Evolutionary conservation across 2,888 invertebrate species (phyloP).

Genomic region (Nyleta sp.): DNA sequence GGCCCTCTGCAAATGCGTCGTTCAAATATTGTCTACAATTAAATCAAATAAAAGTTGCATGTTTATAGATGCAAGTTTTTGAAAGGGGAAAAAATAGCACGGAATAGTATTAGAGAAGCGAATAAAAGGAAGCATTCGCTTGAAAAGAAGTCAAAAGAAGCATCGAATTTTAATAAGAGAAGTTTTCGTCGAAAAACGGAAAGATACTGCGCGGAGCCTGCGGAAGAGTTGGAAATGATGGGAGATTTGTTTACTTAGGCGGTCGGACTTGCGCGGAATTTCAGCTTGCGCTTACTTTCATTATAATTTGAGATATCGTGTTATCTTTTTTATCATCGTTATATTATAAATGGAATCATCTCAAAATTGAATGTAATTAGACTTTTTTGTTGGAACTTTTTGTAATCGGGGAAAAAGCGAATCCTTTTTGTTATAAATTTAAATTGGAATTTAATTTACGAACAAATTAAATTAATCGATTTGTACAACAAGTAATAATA

Average conservation of each 20-base stretch:
- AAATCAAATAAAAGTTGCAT: not conserved
- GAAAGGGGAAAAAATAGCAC: not conserved
- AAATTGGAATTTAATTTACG: no score
- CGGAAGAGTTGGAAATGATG: slow-evolving; percentile 16
- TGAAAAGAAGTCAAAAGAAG: slow-evolving; percentile 14
- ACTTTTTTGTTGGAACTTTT: no score
- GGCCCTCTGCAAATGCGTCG: not conserved
- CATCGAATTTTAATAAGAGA: slow-evolving; percentile 34
- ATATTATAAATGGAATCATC: no score
- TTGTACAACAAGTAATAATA: no score
- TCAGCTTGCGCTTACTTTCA: slow-evolving; percentile 19
- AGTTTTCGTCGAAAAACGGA: slow-evolving; percentile 15
- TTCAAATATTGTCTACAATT: not conserved
- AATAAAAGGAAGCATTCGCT: slow-evolving; percentile 10
- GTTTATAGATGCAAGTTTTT: not conserved
- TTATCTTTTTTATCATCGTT: not conserved
- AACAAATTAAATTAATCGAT: no score
- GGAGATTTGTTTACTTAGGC: slow-evolving; percentile 28
- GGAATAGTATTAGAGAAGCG: slow-evolving; percentile 11
- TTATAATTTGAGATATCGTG: slow-evolving; percentile 7
- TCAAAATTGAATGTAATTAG: no score
- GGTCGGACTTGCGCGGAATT: slow-evolving; percentile 11
- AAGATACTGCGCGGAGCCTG: slow-evolving; percentile 5
- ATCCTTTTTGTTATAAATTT: no score
- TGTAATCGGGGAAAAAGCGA: no score